These are phyloP conservation scores for Azorinus chamasolen DNA, from an alignment of 2,888 invertebrate species.

Conservation along the genomic window DNA sequence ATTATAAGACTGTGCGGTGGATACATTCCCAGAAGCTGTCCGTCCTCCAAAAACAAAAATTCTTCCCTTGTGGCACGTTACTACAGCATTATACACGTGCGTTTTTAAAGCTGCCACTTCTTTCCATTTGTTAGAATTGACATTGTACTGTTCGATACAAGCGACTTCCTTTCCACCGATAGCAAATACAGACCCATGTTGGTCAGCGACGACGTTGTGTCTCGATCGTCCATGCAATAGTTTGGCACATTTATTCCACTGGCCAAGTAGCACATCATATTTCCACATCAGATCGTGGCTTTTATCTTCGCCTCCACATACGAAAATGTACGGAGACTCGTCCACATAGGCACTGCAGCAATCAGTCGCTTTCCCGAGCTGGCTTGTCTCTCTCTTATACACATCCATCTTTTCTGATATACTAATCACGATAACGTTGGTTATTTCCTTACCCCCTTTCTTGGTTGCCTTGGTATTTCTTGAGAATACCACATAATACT, in stretches of 20 bases:
- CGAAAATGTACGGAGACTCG: constrained; percentile 53
- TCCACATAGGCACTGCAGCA: constrained; percentile 48
- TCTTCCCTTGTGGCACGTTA: constrained; percentile 18
- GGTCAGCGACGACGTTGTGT: constrained; percentile 43
- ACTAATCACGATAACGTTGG: constrained; percentile 45
- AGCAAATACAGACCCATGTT: constrained; percentile 33
- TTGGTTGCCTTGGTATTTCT: background rate
- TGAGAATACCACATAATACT: constrained; percentile 52
- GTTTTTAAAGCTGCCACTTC: constrained; percentile 33
- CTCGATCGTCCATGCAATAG: constrained; percentile 53
- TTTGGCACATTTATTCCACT: constrained; percentile 52
- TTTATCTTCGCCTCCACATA: constrained; percentile 48
- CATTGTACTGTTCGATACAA: constrained; percentile 53
- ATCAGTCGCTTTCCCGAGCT: constrained; percentile 44
- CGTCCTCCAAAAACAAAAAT: constrained; percentile 60
- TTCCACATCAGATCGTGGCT: constrained; percentile 30
- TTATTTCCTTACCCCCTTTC: constrained; percentile 20
- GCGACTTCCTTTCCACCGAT: constrained; percentile 53
- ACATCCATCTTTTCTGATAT: constrained; percentile 38
- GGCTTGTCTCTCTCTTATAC: constrained; percentile 27
- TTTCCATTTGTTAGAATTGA: constrained; percentile 50
- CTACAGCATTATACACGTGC: constrained; percentile 34
- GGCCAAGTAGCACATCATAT: constrained; percentile 55
- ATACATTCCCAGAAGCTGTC: constrained; percentile 43
- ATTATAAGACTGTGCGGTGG: constrained; percentile 50